phyloP scores from a whole-genome alignment of 2,797 vertebrate species.

The Bradypus variegatus region DNA sequence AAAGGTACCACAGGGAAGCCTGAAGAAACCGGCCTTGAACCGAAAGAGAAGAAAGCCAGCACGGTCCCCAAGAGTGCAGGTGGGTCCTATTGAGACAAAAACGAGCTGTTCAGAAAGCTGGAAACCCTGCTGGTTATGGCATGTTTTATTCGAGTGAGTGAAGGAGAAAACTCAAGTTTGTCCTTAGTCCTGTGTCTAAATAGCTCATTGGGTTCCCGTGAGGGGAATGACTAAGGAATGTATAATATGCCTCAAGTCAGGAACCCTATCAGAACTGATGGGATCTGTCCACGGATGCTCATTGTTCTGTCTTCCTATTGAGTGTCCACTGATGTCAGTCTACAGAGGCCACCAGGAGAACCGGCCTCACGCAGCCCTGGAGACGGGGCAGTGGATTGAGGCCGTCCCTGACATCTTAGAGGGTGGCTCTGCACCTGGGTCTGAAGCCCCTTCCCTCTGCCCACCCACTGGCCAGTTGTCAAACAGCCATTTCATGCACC shows the following conservation, averaged over 20 bases:
- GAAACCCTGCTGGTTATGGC: too few relatives aligned
- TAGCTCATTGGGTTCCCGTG: neutral
- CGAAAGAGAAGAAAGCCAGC: constrained; percentile 69
- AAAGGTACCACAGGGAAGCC: constrained; percentile 54
- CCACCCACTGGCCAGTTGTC: neutral
- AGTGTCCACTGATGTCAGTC: rapidly evolving
- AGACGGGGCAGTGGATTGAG: neutral
- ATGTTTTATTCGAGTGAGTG: rapidly evolving
- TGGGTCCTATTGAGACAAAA: constrained; percentile 21
- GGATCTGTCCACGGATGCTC: neutral
- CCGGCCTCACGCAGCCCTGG: rapidly evolving
- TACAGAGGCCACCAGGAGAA: neutral
- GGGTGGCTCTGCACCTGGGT: rapidly evolving
- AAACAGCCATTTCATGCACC: neutral
- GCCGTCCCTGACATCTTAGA: rapidly evolving
- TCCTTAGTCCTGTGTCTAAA: rapidly evolving
- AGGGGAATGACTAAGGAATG: neutral
- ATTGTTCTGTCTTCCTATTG: rapidly evolving
- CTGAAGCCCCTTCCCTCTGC: neutral
- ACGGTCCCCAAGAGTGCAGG: constrained; percentile 66
- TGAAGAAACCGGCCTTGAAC: constrained; percentile 16
- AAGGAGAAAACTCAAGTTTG: rapidly evolving
- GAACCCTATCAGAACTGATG: neutral
- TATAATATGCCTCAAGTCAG: neutral
- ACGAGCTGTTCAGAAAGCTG: neutral